Evolutionary conservation across 2,113 vertebrate species (phyloP), one percentile per base, ranked within the genome.

Genomic region (Psilopsiagon aurifrons): DNA sequence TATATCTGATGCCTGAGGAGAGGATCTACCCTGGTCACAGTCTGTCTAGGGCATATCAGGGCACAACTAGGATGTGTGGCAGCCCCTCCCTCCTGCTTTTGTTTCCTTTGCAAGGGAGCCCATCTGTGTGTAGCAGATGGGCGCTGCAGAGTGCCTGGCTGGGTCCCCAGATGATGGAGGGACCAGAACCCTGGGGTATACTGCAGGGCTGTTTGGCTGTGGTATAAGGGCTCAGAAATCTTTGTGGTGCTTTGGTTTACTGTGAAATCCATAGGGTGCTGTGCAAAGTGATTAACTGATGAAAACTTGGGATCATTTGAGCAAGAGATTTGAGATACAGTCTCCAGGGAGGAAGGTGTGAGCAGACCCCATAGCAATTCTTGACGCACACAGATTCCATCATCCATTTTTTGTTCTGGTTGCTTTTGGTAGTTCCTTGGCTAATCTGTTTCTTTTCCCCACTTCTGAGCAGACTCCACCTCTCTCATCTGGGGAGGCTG

Each of bases 41-140:
- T 27, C 86, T 91, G 84, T 60, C 25, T 86, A 73, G 94, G 95
- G 89, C 95, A 73, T 95, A 75, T 84, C 92, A 75, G 94, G 95
- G 95, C 95, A 88, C 80, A 86, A 2, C 2, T 33, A 77, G 60
- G 91, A 81, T 81, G 73, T 70, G 83, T 71, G 69, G 95, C 94
- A 89, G 60, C 64, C 78, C 84, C 43, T 90, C 85, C 90, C 70
- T 93, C 71, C 46, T 4, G n/a, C 83, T 83, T 86, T 94, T 86
- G 94, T 92, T 95, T 92, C 95, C 86, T 92, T 67, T 59, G 80
- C 16, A 5, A 94, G 86, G 92, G 94, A 92, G 86, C 88, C 96
- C 95, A 95, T 97, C 92, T 96, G 96, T 59, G 83, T 94, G 88
- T 13, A 18, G 94, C 96, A 96, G 94, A 96, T 96, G 94, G 96